Conservation (phyloP, 2,888 invertebrate genomes). For the Parnassius apollo region DNA sequence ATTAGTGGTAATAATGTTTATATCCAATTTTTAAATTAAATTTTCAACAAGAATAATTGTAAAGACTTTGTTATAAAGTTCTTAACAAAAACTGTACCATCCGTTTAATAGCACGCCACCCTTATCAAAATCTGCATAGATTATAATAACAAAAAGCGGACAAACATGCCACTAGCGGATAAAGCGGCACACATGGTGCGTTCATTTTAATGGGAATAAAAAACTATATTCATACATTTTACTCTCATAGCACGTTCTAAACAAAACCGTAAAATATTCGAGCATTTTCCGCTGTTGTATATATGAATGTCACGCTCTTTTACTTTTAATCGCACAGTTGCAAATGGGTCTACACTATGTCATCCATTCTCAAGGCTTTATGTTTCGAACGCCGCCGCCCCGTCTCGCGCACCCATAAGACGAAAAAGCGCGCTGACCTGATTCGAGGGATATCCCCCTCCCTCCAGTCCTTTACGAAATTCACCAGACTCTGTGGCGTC, state of each 20-base stretch:
- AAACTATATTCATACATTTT: constrained; percentile 15
- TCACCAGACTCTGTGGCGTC: constrained; percentile 56
- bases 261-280: constrained; percentile 21
- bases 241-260: constrained; percentile 20
- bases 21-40: too few species aligned
- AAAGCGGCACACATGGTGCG: constrained; percentile 4
- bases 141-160: constrained; percentile 25
- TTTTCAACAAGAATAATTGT: too few species aligned
- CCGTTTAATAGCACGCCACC: constrained; percentile 13
- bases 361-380: constrained; percentile 23
- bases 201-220: constrained; percentile 22
- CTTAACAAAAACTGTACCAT: constrained; percentile 6
- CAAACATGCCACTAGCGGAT: constrained; percentile 24
- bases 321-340: constrained; percentile 21
- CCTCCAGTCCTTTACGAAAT: constrained; percentile 23
- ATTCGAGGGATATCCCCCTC: constrained; percentile 35
- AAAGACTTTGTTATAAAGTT: not conserved
- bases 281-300: constrained; percentile 24
- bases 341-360: constrained; percentile 22
- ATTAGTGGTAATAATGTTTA: too few species aligned
- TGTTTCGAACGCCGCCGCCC: constrained; percentile 44
- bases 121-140: constrained; percentile 27
- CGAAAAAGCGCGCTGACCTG: constrained; percentile 63
- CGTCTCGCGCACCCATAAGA: constrained; percentile 46
- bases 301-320: constrained; percentile 24